Base-by-base conservation (phyloP, 2,888 invertebrate species). In the Pteria penguin region DNA sequence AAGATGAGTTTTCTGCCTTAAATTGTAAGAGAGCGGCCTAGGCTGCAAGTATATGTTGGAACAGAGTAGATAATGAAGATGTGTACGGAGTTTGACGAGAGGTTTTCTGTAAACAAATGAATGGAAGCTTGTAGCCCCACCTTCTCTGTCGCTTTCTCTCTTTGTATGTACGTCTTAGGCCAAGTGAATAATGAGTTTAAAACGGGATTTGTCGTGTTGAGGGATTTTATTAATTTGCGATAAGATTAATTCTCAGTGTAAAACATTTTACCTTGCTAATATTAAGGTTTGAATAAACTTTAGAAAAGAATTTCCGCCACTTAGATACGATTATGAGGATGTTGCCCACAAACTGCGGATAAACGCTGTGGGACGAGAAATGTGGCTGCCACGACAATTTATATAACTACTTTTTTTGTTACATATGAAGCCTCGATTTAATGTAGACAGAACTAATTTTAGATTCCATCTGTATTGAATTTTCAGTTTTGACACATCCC, bases 51-150 rank as follows among this genome's bases (percentile, higher is more conserved):
- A 67, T 73, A 61, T 22, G 18, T 31, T 55, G 55, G 63, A 57
- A 65, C 63, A 70, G 73, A 52, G 66, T 36, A 45, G 69, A 69
- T 77, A 77, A 77, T 77, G 76, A 69, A 52, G n/a, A 31, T 68
- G 76, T 77, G 31, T 69, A 58, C 52, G 60, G 26, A 58, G 72
- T 73, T 77, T 72, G 70, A 33, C 33, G 70, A 70, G 68, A 14
- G 57, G 69, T 72, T 77, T 77, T 55, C 58, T 32, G 33, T 52
- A 73, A 77, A 77, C 76, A 70, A 14, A n/a, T 57, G 54, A 60
- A 72, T 65, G 72, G 27, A 61, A 26, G 54, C 45, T 54, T 60
- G 54, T 73, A 52, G 61, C 73, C 57, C 67, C 73, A 68, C 73
- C 73, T 63, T 31, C 61, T 52, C 27, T 61, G 61, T 61, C 36